Percentiles rank a stretch among this genome's conserved stretches.
phyloP scores from a whole-genome alignment of 2,113 vertebrate genomes.

The Tetrax tetrax region DNA sequence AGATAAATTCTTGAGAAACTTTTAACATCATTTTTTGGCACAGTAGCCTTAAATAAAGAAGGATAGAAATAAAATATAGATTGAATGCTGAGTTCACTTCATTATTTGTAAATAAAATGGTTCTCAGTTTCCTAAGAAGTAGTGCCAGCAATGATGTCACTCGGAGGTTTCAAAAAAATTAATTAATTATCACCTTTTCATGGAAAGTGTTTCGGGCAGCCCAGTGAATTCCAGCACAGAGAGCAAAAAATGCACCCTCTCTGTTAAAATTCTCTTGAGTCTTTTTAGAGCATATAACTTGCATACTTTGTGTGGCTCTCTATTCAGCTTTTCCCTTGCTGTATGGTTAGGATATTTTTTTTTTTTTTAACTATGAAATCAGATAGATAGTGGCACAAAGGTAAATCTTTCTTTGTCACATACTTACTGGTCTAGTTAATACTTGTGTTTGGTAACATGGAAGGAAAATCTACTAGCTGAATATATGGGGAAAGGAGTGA shows the following conservation, averaged over 20 bases:
- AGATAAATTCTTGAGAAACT: not conserved
- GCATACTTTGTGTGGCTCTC: not conserved
- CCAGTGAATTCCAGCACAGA: not conserved
- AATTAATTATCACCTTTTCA: not conserved
- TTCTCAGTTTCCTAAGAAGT: not conserved
- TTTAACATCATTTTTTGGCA: not conserved
- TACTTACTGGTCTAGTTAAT: not conserved
- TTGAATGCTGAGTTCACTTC: not conserved
- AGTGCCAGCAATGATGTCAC: not conserved
- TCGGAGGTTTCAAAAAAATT: not conserved
- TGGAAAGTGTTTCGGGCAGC: not conserved
- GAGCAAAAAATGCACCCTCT: not conserved
- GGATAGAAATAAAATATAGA: not conserved
- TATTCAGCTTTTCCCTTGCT: not conserved
- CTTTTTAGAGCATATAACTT: not conserved
- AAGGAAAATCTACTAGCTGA: not conserved
- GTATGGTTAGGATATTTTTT: not conserved
- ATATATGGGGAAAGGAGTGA: not conserved
- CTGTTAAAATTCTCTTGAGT: not conserved
- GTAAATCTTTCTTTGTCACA: not conserved
- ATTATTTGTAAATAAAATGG: conserved; percentile 2
- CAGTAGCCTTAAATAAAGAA: not conserved
- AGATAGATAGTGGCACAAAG: not conserved
- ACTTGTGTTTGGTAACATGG: not conserved
- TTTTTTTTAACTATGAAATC: not conserved